Percentiles rank a stretch among this genome's conserved stretches.
Conservation (phyloP, 2,113 vertebrate genomes). For the Pterocles orientalis region DNA sequence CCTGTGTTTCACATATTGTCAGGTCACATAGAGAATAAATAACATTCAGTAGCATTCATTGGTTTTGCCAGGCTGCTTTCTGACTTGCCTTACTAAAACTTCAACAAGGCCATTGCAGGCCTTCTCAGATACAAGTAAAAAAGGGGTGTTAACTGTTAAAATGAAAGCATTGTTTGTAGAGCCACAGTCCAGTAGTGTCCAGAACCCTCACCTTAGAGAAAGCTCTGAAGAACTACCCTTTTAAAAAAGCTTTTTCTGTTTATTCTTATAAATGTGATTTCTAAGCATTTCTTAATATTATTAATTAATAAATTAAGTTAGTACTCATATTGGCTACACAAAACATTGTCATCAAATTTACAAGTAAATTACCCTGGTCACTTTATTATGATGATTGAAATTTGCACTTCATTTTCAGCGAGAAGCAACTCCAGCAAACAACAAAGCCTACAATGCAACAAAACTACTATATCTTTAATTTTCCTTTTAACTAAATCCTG, state of each 20-base stretch:
- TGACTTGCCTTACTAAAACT: background rate
- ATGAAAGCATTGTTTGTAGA: background rate
- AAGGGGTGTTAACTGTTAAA: background rate
- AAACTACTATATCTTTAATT: background rate
- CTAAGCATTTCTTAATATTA: background rate
- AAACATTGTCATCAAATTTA: background rate
- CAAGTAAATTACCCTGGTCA: background rate
- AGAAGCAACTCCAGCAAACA: background rate
- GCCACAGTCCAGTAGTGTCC: background rate
- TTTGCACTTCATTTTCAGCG: background rate
- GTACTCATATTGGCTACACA: background rate
- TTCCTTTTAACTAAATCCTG: background rate
- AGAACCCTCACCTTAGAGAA: background rate
- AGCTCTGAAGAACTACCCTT: background rate
- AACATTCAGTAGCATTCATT: background rate
- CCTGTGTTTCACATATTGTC: background rate
- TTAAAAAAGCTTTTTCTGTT: background rate
- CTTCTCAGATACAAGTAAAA: background rate
- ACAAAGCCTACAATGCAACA: background rate
- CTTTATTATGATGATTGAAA: background rate
- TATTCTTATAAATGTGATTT: background rate
- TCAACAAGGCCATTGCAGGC: background rate
- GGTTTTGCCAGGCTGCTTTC: background rate
- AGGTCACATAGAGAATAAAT: background rate
- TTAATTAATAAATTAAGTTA: background rate